Base-by-base conservation (phyloP, 2,888 invertebrate species). In the Chrysolina haemoptera region DNA sequence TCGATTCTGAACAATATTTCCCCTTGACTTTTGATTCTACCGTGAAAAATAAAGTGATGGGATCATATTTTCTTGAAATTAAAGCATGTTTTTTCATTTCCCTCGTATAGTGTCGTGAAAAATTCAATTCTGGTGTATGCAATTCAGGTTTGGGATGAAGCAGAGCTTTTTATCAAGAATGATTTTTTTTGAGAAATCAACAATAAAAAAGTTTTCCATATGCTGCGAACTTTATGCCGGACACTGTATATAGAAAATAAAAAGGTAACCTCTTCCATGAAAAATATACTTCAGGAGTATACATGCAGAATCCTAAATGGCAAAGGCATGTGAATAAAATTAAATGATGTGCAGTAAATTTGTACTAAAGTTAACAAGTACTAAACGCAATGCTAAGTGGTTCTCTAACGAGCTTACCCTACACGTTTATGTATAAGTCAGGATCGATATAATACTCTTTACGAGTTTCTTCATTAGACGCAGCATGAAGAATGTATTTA, bases 311-410 rank as follows among this genome's bases (percentile, higher is more conserved):
- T 59, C 59, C n/a, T 59, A 64, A 67, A 62, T 40, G 67, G 72
- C 70, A 43, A 48, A 70, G 64, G 70, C 67, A 70, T 67, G 69
- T 62, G 70, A 72, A 81, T 80, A 76, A 80, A 79, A 80, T 76
- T 79, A 74, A 79, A 80, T 78, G 80, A 80, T 77, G 77, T 75
- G 80, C 81, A 79, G 78, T 81, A 81, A 81, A 81, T 79, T 80
- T 79, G 81, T 80, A 79, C 74, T 78, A 78, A 79, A 81, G 74
- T 79, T 79, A 81, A 81, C 81, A 79, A 80, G 76, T 81, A 81
- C 81, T 81, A 81, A 81, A 78, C 76, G 80, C 77, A 78, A 74
- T 78, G 74, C 78, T 78, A 77, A 77, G 76, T 78, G 77, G 73
- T 77, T 76, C 68, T 78, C 78, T 81, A 80, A 80, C 77, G 76